Conservation (phyloP, 2,113 vertebrate species). For the Odobenus rosmarus region DNA sequence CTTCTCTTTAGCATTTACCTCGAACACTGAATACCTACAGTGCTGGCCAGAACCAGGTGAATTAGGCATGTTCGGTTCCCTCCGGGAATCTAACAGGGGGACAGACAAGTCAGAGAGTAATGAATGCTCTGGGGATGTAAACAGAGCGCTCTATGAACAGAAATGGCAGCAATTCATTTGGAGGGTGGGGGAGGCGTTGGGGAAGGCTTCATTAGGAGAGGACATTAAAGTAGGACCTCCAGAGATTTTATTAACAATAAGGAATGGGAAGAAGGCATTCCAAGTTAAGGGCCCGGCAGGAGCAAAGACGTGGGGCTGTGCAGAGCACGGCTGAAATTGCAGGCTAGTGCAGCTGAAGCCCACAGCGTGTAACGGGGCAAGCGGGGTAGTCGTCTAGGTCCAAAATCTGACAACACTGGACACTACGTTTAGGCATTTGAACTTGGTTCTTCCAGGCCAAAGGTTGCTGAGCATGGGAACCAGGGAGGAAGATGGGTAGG, state of each 20-base stretch:
- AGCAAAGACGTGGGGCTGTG: neutral
- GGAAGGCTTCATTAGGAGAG: neutral
- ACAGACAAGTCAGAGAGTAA: constrained; percentile 67
- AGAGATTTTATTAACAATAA: neutral
- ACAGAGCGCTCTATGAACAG: neutral
- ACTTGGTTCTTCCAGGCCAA: neutral
- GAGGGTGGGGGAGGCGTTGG: neutral
- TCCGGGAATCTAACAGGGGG: constrained; percentile 71
- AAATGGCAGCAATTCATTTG: neutral
- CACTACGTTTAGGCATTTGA: neutral
- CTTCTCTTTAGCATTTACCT: constrained; percentile 61
- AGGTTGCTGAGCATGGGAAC: neutral
- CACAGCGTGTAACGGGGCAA: neutral
- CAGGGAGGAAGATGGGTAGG: neutral
- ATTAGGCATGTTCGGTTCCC: constrained; percentile 60
- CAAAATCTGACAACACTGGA: neutral
- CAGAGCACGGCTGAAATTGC: neutral
- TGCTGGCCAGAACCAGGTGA: constrained; percentile 69
- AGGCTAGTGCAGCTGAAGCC: neutral
- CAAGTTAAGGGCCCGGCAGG: neutral
- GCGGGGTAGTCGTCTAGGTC: neutral
- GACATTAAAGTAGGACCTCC: neutral
- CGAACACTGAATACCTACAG: constrained; percentile 66
- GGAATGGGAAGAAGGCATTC: neutral
- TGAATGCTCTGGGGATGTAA: neutral